Evolutionary conservation across 2,888 invertebrate genomes (phyloP).

Genomic region (Ormyrus pomaceus): DNA sequence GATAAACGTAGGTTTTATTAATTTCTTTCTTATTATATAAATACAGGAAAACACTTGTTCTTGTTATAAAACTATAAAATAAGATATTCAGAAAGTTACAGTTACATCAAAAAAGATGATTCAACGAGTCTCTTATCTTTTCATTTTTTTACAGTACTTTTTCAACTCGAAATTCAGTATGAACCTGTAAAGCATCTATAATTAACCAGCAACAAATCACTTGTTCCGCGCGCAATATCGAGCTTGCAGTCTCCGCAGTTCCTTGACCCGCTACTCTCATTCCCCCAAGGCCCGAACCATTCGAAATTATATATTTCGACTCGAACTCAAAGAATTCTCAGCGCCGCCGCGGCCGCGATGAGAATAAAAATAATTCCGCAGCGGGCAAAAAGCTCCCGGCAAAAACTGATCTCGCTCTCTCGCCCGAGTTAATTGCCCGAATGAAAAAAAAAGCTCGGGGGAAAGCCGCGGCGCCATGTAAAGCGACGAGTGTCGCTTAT

Average conservation of each 20-base stretch:
- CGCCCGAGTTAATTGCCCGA: background rate
- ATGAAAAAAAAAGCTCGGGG: background rate
- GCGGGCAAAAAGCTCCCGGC: background rate
- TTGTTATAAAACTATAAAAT: too few relatives aligned
- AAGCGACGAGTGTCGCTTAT: constrained; percentile 12
- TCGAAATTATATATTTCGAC: background rate
- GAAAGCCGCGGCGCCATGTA: background rate
- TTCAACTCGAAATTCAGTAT: background rate
- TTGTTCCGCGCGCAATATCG: background rate
- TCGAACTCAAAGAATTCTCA: background rate
- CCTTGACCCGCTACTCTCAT: constrained; percentile 28
- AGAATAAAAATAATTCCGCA: background rate
- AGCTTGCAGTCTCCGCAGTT: background rate
- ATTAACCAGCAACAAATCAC: background rate
- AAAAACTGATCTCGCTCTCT: constrained; percentile 1
- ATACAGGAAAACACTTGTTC: too few relatives aligned
- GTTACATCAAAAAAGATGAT: too few relatives aligned
- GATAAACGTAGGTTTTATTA: too few relatives aligned
- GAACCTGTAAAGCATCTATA: background rate
- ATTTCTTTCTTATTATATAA: too few relatives aligned
- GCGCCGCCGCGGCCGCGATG: background rate
- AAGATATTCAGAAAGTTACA: too few relatives aligned
- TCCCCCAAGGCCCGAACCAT: constrained; percentile 10
- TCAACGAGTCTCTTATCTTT: too few relatives aligned
- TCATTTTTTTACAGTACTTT: background rate